phyloP scores from a whole-genome alignment of 2,888 invertebrate genomes.

The Hydroisotoma schaefferi region DNA sequence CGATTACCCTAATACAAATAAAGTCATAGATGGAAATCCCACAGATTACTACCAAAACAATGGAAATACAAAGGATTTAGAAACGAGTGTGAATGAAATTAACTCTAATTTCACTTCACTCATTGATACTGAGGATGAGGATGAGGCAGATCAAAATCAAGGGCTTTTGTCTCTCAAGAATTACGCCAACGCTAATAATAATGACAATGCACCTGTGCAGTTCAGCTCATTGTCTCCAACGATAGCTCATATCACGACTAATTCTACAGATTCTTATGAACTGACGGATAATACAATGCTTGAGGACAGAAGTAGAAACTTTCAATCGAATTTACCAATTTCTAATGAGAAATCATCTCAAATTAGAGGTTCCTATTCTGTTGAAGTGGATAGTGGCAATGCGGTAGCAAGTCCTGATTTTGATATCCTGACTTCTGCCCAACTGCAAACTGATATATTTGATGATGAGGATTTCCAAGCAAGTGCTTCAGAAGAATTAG shows the following conservation, averaged over 20 bases:
- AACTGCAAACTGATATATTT: conserved; percentile 30
- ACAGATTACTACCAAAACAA: neutral
- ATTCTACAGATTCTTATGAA: too few relatives aligned
- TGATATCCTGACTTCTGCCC: conserved; percentile 9
- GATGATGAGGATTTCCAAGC: conserved; percentile 13
- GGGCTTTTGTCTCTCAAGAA: neutral
- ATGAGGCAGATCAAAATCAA: neutral
- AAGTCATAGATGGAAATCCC: neutral
- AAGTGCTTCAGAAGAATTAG: conserved; percentile 16
- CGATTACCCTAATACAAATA: neutral
- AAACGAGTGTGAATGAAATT: conserved; percentile 4
- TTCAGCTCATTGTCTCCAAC: neutral
- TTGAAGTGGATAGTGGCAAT: neutral
- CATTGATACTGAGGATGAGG: conserved; percentile 1
- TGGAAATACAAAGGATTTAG: conserved; percentile 10
- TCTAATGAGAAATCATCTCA: too few relatives aligned
- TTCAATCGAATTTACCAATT: neutral
- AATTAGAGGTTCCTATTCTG: too few relatives aligned
- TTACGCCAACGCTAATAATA: conserved; percentile 12
- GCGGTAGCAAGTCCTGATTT: neutral
- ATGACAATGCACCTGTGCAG: neutral
- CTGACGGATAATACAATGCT: too few relatives aligned
- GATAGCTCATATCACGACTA: neutral
- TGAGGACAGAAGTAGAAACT: too few relatives aligned
- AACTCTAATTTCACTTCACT: conserved; percentile 17